Percentiles rank a stretch among this genome's conserved stretches.
These are phyloP conservation scores for Carcharodon carcharias DNA, from an alignment of 2,797 vertebrate species.

Conservation along the genomic window DNA sequence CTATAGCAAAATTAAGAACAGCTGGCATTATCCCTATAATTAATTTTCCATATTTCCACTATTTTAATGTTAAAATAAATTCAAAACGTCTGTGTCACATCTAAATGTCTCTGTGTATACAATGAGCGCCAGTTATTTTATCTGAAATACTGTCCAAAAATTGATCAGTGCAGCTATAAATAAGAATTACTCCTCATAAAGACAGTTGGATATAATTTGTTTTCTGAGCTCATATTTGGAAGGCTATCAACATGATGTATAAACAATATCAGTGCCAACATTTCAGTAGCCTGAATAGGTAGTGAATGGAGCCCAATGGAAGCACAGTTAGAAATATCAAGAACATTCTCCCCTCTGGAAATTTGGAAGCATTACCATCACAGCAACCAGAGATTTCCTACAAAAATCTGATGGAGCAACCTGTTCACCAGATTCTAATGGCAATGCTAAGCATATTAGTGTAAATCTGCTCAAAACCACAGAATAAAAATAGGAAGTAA, in stretches of 20 bases:
- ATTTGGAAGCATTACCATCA: not conserved
- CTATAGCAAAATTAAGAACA: not conserved
- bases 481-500: not conserved
- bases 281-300: constrained; percentile 10
- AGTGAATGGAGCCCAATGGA: constrained; percentile 1
- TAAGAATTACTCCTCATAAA: constrained; percentile 8
- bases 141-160: not conserved
- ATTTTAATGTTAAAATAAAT: not conserved
- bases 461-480: not conserved
- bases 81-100: not conserved
- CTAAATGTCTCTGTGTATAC: not conserved
- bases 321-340: not conserved
- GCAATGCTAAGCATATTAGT: not conserved
- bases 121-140: not conserved
- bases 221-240: constrained; percentile 34
- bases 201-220: constrained; percentile 28
- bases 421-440: not conserved
- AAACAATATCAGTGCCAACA: constrained; percentile 13
- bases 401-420: not conserved
- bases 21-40: not conserved
- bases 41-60: not conserved
- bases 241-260: constrained; percentile 24
- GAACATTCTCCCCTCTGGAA: not conserved
- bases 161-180: not conserved
- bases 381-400: not conserved